A percentile compares a stretch with the other conserved stretches of the same genome.
These are phyloP conservation scores for Pithys albifrons DNA, from an alignment of 2,113 vertebrate species.

Conservation along the genomic window DNA sequence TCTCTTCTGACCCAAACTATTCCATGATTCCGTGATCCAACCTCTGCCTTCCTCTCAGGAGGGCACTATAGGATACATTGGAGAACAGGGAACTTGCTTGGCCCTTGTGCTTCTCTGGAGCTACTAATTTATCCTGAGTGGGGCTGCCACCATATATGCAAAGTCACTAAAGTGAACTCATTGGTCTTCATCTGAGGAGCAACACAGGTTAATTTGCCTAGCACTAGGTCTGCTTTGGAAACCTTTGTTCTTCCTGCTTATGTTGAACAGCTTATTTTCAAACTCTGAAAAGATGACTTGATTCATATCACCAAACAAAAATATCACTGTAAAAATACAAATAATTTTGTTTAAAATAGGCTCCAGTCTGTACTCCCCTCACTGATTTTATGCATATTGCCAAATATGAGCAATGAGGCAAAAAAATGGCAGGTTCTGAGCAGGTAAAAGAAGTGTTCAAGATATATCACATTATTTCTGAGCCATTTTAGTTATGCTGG, in stretches of 20 bases:
- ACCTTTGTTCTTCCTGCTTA: not conserved
- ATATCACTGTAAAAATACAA: not conserved
- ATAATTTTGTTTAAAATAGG: not conserved
- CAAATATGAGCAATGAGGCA: not conserved
- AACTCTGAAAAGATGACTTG: not conserved
- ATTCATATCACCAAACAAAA: not conserved
- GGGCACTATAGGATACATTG: fast-evolving
- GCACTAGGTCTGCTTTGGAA: not conserved
- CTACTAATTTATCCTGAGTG: not conserved
- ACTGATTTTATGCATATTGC: not conserved
- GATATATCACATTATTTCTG: not conserved
- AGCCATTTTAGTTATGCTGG: not conserved
- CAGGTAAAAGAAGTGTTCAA: not conserved
- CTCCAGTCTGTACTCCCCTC: not conserved
- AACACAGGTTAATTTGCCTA: not conserved
- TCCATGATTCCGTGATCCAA: not conserved
- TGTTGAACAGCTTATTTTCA: not conserved
- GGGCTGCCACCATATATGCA: fast-evolving
- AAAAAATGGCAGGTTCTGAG: not conserved
- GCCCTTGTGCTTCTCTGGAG: not conserved
- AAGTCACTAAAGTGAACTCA: not conserved
- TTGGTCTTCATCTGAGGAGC: not conserved
- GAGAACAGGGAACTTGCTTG: not conserved
- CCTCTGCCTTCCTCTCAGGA: not conserved
- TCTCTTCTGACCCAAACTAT: not conserved